Evolutionary conservation across 2,797 vertebrate species (phyloP), one percentile per base, ranked within the genome.

Genomic region (Pipistrellus kuhlii): DNA sequence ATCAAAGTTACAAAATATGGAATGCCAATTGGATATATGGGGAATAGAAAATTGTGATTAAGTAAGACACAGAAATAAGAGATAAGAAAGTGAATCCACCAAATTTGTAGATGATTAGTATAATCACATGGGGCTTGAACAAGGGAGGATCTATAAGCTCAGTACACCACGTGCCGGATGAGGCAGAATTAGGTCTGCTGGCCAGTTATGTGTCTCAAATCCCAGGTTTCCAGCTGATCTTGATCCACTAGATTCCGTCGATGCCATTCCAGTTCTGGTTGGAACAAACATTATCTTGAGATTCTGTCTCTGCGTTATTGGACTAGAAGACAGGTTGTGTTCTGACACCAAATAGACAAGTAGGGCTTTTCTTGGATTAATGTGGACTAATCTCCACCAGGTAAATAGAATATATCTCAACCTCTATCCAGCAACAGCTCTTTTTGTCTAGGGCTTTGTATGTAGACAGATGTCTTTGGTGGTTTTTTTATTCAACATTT

Each of bases 1-100:
- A 17, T 53, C 85, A 93, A 96, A 97, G 85, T 95, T 77, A 95
- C 66, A 78, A 96, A 94, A 88, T 77, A 91, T 9, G 59, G 2
- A n/a, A 85, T 27, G 8, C 44, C 73, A 27, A 81, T 13, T 95
- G 9, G 30, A 4, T 91, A 81, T 77, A 7, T 4, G 23, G 2
- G 15, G 17, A 41, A 5, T 41, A 1, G n/a, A 85, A 23, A n/a
- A 4, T 21, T 82, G 10, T 73, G 48, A 78, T 91, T 82, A 90
- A 94, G 51, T 44, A 76, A 92, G 35, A 76, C 8, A 4, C 10
- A 66, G 41, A 88, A 57, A 25, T 32, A n/a, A 59, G 86, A 6
- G 0, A 57, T n/a, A 25, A 72, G 20, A 30, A 90, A 85, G 53
- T 44, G 3, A 27, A 9, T 30, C 30, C 51, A 82, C 15, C 4